A percentile compares a stretch with the other conserved stretches of the same genome.
Conservation (phyloP, 2,113 vertebrate species). For the Salvelinus fontinalis region DNA sequence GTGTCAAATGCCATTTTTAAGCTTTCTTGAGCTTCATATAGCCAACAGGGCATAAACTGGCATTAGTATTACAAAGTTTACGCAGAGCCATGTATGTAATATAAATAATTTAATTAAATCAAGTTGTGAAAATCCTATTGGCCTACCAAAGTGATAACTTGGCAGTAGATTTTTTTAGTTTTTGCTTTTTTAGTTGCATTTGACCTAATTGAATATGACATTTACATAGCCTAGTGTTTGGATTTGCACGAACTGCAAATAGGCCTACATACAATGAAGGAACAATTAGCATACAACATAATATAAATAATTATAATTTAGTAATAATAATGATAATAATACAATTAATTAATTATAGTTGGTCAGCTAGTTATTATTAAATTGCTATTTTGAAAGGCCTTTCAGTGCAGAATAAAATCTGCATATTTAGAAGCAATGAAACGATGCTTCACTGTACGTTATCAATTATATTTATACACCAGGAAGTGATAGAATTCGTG, state of each 20-base stretch:
- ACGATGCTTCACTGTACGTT: no score
- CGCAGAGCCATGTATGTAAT: background rate
- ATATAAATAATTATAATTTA: background rate
- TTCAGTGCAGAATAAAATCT: no score
- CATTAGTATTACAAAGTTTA: background rate
- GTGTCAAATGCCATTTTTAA: background rate
- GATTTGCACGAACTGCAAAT: no score
- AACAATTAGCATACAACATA: background rate
- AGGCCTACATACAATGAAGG: no score
- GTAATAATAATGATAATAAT: background rate
- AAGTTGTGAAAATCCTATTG: background rate
- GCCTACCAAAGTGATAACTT: background rate
- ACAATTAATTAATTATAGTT: background rate
- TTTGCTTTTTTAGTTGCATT: background rate
- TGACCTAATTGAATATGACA: no score
- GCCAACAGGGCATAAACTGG: background rate
- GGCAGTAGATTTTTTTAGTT: background rate
- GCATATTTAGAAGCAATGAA: background rate
- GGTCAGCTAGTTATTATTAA: no score
- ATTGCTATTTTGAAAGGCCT: background rate
- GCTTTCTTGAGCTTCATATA: background rate
- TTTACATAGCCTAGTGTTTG: no score
- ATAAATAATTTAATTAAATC: background rate
- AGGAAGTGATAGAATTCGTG: background rate
- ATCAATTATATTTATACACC: background rate